Evolutionary conservation across 1,140 invertebrate species (phyloP), one percentile per base, ranked within the genome.

Genomic region (Bombus pascuorum): DNA sequence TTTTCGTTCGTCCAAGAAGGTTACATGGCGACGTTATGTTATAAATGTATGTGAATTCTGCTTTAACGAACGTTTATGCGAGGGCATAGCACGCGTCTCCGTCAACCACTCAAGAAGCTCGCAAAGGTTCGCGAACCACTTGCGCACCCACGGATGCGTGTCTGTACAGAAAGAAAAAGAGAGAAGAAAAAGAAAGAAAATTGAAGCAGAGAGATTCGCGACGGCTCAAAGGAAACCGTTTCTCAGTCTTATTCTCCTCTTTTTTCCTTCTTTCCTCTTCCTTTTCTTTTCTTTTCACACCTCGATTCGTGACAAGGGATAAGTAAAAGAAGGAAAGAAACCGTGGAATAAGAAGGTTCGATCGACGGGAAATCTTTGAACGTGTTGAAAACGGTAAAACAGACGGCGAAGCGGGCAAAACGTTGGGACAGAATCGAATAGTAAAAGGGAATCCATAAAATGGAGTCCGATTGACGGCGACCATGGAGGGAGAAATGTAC

Each of bases 401-500:
- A 81, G 44, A 87, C 82, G 68, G 53, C 12, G 57, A 2, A 32
- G n/a, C 12, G 44, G 15, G 44, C 62, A 25, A 86, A 86, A 68
- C 66, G 68, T 77, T 70, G 74, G n/a, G 32, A 44, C 28, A 44
- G 73, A 68, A 73, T 80, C 57, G 66, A 82, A 89, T 74, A 59
- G 65, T 57, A 79, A 87, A 86, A 74, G 75, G 68, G 71, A 86
- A 84, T 89, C 88, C 82, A 65, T 78, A 42, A 76, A 86, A 83
- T 79, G 44, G 73, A 83, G 87, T 76, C 70, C 75, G 70, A 68
- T 81, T 44, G 70, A 62, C 87, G 65, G 44, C 42, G 53, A 44
- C 39, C 39, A 47, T 59, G 37, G 42, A 28, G 78, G 18, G 72
- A 62, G 62, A 66, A 89, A 89, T 76, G 70, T 86, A 85, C 80